Base-by-base conservation (phyloP, 2,113 vertebrate species). In the Echinops telfairi region DNA sequence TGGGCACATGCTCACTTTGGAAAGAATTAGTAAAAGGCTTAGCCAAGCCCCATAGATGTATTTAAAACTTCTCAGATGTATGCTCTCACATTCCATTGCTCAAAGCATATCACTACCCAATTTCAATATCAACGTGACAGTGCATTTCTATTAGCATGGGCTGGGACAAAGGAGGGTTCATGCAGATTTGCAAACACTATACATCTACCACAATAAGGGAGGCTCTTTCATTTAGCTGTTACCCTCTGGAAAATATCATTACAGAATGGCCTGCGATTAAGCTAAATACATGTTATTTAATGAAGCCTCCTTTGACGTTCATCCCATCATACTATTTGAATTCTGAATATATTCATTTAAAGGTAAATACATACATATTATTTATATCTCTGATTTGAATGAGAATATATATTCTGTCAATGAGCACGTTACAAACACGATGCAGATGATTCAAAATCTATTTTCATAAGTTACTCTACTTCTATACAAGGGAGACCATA, bases 401-500 rank as follows among this genome's bases (percentile, higher is more conserved):
- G 84, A 92, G 81, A 23, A 11, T 89, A 20, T 70, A 60, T 87
- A 60, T 23, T 82, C 29, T 87, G 29, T 25, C 43, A 19, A n/a
- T 43, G 64, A 47, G 66, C 16, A 19, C 58, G 81, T 3, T 68
- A 7, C 9, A 64, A 76, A 85, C 7, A 87, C 14, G 89, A 43
- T 82, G 17, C 66, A 83, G 29, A 36, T 68, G 40, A 79, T 82
- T 88, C 75, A 90, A 14, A 83, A n/a, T 84, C 16, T 80, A 91
- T 58, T 95, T 93, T 95, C 58, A 86, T 82, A 62, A 40, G 76
- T 80, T 76, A 80, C 80, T 91, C 16, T 77, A 88, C 78, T 79
- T 91, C 17, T 40, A 4, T 60, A 58, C 6, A 36, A 36, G 27
- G 4, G 43, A 95, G 73, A 75, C n/a, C 31, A 68, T 22, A 2